Base-by-base conservation (phyloP, 2,797 vertebrate species). In the Furcifer pardalis region DNA sequence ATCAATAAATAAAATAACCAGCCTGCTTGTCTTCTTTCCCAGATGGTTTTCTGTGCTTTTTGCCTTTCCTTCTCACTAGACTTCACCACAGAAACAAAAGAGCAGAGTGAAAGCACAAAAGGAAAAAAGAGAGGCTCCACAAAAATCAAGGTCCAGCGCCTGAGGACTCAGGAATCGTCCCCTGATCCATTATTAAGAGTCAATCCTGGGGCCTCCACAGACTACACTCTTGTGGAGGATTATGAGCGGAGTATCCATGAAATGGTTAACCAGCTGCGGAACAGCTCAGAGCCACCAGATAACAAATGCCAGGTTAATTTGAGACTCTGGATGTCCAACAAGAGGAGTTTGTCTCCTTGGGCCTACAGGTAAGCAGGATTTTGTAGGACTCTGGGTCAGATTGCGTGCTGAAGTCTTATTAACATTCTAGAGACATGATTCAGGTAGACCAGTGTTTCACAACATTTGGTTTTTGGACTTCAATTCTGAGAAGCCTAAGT, bases 301-400 rank as follows among this genome's bases (percentile, higher is more conserved):
- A 95, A 82, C 89, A 97, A 96, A 89, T 97, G 97, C 79, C 96
- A 97, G 89, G 95, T 97, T 89, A 96, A 97, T 89, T 86, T 97
- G 88, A 95, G 96, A 89, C 94, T 97, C 75, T 97, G 97, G 97
- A 95, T 97, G 91, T 97, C 97, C 85, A 97, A 97, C 93, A 94
- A 92, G 73, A 95, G 97, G 77, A 97, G 97, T 75, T 93, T 97
- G 80, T 97, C 97, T 6, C 97, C 97, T 1, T 97, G 97, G 97
- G 94, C 96, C n/a, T 97, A 97, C 94, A 97, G 97, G 97, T 97
- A 89, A 93, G 95, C 30, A 37, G 83, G 40, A 52, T 44, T 4
- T 15, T 21, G 52, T 68, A 46, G 21, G 9, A 40, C 56, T 35
- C 3, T 25, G 32, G 32, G 12, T n/a, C 23, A 21, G 6, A 69